These are phyloP conservation scores for Drosophila hawaiiensis DNA, from an alignment of 2,888 invertebrate species.

Conservation along the genomic window DNA sequence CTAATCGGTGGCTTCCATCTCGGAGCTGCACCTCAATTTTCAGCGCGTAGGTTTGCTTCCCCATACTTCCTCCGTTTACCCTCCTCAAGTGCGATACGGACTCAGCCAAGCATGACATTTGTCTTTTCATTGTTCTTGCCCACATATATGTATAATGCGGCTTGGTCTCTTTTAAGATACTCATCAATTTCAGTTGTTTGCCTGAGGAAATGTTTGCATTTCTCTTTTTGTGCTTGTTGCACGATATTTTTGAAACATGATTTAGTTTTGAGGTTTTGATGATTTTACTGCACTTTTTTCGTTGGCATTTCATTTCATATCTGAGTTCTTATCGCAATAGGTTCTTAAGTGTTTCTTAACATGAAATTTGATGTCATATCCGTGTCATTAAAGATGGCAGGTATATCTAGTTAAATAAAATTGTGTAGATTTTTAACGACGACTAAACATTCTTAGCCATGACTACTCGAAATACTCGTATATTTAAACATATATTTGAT, in stretches of 20 bases:
- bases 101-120: slow-evolving; percentile 62
- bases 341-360: slow-evolving; percentile 24
- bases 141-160: slow-evolving; percentile 31
- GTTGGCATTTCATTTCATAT: slow-evolving; percentile 16
- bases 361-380: background rate
- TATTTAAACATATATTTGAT: too few species aligned
- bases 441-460: too few species aligned
- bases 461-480: too few species aligned
- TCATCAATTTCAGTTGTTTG: slow-evolving; percentile 25
- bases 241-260: slow-evolving; percentile 19
- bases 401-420: background rate
- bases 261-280: slow-evolving; percentile 23
- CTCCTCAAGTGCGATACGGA: slow-evolving; percentile 26
- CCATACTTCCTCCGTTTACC: background rate
- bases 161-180: slow-evolving; percentile 9
- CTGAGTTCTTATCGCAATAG: slow-evolving; percentile 5
- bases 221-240: slow-evolving; percentile 3
- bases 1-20: slow-evolving; percentile 50
- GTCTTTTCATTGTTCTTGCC: slow-evolving; percentile 38
- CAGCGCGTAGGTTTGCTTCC: background rate
- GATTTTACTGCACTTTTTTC: slow-evolving; percentile 10
- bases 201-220: slow-evolving; percentile 4
- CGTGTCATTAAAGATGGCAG: background rate
- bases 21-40: slow-evolving; percentile 2
- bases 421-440: background rate